Percentiles rank a stretch among this genome's conserved stretches.
These are phyloP conservation scores for Pseudobourletiella spinata DNA, from an alignment of 1,140 invertebrate species.

Conservation along the genomic window DNA sequence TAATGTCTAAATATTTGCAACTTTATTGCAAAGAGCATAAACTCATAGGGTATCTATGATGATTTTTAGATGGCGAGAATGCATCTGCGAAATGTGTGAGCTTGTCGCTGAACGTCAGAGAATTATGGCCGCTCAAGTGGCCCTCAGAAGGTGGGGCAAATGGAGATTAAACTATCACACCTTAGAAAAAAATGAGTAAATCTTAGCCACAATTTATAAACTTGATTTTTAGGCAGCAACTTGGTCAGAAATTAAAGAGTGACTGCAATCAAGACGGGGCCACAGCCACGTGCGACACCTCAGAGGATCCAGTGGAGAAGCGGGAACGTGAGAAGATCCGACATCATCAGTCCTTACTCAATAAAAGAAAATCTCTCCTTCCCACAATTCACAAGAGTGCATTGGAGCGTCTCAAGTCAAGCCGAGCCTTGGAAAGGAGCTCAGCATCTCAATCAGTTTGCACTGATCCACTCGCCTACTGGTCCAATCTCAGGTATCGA, in stretches of 20 bases:
- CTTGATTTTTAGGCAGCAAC: constrained; percentile 24
- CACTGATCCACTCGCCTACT: constrained; percentile 10
- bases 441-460: not conserved
- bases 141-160: constrained; percentile 42
- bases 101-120: constrained; percentile 77
- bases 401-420: not conserved
- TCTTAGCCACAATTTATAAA: too few species aligned
- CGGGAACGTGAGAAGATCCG: not conserved
- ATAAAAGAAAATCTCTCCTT: not conserved
- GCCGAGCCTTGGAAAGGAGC: not conserved
- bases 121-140: constrained; percentile 80
- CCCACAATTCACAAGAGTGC: constrained; percentile 2
- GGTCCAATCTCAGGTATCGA: constrained; percentile 15
- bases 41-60: too few species aligned
- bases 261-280: not conserved
- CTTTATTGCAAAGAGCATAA: too few species aligned
- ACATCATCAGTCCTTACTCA: not conserved
- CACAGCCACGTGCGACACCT: not conserved
- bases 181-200: too few species aligned
- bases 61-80: constrained; percentile 55
- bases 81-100: constrained; percentile 71
- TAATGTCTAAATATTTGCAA: too few species aligned
- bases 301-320: not conserved
- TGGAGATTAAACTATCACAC: too few species aligned
- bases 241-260: constrained; percentile 23